Evolutionary conservation across 2,113 vertebrate species (phyloP).

Genomic region (Lanius collurio): DNA sequence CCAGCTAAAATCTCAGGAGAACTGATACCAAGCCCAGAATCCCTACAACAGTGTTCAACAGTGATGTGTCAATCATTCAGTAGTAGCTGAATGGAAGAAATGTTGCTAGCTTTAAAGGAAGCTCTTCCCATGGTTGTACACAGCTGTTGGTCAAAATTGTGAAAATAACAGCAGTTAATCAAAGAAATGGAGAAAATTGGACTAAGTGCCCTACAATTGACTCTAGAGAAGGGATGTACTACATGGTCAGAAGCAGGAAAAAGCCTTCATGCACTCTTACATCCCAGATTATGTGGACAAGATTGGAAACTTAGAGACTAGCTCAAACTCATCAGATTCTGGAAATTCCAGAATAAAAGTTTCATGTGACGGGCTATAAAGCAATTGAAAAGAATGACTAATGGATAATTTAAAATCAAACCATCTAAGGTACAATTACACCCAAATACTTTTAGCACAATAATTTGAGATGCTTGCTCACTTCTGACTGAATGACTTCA

Average conservation of each 20-base stretch:
- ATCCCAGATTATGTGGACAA: not conserved
- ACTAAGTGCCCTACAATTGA: not conserved
- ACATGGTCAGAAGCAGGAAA: not conserved
- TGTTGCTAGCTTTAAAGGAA: not conserved
- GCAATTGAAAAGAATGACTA: not conserved
- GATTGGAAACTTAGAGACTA: not conserved
- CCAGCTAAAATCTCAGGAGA: not conserved
- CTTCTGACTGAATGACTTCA: not conserved
- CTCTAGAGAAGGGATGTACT: not conserved
- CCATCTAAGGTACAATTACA: not conserved
- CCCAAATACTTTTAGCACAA: not conserved
- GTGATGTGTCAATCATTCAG: not conserved
- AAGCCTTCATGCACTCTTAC: not conserved
- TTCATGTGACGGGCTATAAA: not conserved
- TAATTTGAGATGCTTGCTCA: not conserved
- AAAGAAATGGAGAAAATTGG: not conserved
- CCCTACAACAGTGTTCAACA: not conserved
- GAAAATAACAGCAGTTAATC: not conserved
- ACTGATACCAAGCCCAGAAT: not conserved
- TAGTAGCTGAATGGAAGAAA: not conserved
- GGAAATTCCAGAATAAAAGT: not conserved
- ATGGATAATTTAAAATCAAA: not conserved
- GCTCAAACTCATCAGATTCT: not conserved
- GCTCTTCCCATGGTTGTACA: not conserved
- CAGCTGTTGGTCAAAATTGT: not conserved